These are phyloP conservation scores for Cheilosia scutellata DNA, from an alignment of 2,888 invertebrate genomes.

Conservation along the genomic window DNA sequence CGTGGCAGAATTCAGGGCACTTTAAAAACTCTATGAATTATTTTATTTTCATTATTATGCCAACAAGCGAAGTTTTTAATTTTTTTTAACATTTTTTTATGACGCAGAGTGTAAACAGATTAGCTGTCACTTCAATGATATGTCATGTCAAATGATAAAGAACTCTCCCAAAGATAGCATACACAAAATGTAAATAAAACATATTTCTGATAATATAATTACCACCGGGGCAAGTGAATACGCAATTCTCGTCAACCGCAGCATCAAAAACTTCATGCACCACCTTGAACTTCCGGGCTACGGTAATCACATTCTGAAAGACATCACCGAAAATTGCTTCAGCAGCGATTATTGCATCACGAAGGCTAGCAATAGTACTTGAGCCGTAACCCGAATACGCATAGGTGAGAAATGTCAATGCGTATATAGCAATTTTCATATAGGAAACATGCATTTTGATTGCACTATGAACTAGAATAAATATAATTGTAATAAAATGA, in stretches of 20 bases:
- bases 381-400: constrained; percentile 93
- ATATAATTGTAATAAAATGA: neutral
- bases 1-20: too few species aligned
- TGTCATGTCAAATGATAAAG: constrained; percentile 28
- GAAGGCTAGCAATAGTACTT: constrained; percentile 88
- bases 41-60: neutral
- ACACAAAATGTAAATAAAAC: constrained; percentile 53
- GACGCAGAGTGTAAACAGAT: constrained; percentile 25
- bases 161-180: constrained; percentile 11
- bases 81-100: neutral
- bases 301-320: constrained; percentile 89
- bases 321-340: constrained; percentile 92
- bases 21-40: too few species aligned
- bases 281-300: constrained; percentile 90
- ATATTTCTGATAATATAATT: constrained; percentile 77
- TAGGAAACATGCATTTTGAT: constrained; percentile 90
- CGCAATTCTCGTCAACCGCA: constrained; percentile 93
- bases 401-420: constrained; percentile 90
- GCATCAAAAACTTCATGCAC: constrained; percentile 93
- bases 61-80: neutral
- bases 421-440: constrained; percentile 90
- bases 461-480: constrained; percentile 2
- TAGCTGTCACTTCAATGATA: constrained; percentile 33
- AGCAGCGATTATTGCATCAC: constrained; percentile 92
- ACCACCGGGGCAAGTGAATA: constrained; percentile 91